Conservation (phyloP, 2,797 vertebrate species). For the Threskiornis aethiopicus region DNA sequence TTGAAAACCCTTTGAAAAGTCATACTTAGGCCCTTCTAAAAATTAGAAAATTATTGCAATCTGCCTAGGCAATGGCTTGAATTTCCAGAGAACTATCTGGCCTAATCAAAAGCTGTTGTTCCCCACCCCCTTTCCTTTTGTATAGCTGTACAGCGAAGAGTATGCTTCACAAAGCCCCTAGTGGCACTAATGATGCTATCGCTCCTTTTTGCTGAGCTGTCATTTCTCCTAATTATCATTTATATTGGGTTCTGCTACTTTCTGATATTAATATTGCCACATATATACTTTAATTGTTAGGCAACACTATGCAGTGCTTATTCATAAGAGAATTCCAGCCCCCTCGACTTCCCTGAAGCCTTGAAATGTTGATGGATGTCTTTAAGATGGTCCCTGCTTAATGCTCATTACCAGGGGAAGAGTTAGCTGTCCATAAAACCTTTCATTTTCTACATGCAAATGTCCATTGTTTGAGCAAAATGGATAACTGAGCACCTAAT, state of each 20-base stretch:
- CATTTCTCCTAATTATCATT: conserved; percentile 68
- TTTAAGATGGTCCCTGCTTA: neutral
- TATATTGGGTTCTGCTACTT: conserved; percentile 58
- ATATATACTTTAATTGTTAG: conserved; percentile 54
- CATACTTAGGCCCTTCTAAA: neutral
- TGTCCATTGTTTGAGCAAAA: conserved; percentile 34
- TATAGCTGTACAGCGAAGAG: neutral
- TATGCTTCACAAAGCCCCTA: conserved; percentile 15
- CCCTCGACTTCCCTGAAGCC: neutral
- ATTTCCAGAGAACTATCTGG: neutral
- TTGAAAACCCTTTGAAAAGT: neutral
- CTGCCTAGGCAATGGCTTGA: neutral
- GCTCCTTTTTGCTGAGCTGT: conserved; percentile 63
- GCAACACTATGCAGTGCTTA: neutral
- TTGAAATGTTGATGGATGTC: conserved; percentile 39
- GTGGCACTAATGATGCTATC: conserved; percentile 63
- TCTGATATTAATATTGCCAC: conserved; percentile 47
- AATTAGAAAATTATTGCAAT: neutral
- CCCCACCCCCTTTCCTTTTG: neutral
- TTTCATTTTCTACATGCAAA: conserved; percentile 17
- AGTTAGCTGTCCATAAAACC: conserved; percentile 12
- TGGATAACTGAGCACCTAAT: conserved; percentile 49
- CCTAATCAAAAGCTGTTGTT: conserved; percentile 1
- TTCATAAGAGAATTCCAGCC: conserved; percentile 40
- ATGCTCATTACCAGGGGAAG: conserved; percentile 10